Evolutionary conservation across 2,888 invertebrate genomes (phyloP).

Genomic region (Drosophila anomalipes): DNA sequence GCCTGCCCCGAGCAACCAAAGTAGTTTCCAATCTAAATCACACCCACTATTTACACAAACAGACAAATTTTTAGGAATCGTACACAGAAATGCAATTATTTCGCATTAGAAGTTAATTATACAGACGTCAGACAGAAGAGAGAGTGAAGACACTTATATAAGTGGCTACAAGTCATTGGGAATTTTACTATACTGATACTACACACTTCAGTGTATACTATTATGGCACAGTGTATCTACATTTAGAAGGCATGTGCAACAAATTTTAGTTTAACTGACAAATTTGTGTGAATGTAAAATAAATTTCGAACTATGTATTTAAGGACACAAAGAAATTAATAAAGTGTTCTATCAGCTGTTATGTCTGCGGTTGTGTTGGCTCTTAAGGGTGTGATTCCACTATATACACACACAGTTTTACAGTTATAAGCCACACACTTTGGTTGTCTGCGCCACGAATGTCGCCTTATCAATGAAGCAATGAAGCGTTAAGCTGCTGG

Average conservation of each 20-base stretch:
- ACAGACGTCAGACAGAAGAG: not conserved
- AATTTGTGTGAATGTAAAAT: constrained; percentile 7
- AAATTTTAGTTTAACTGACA: constrained; percentile 30
- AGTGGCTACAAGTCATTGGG: not conserved
- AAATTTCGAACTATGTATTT: not conserved
- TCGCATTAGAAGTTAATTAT: not conserved
- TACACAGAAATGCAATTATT: not conserved
- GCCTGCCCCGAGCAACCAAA: constrained; percentile 75
- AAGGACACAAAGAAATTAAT: not conserved
- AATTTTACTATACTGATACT: not conserved
- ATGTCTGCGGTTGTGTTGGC: not conserved
- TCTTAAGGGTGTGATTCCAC: not conserved
- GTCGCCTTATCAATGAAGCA: constrained; percentile 52
- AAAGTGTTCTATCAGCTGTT: not conserved
- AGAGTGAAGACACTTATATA: not conserved
- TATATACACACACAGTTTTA: not conserved
- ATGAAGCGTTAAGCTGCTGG: constrained; percentile 3
- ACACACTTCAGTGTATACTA: not conserved
- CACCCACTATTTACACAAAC: not conserved
- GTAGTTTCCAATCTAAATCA: constrained; percentile 18
- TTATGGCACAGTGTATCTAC: not conserved
- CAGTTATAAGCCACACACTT: constrained; percentile 2
- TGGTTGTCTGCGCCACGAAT: constrained; percentile 9
- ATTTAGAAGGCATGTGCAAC: not conserved
- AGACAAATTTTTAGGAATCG: not conserved